Evolutionary conservation across 1,140 invertebrate species (phyloP).

Genomic region (Achroia grisella): DNA sequence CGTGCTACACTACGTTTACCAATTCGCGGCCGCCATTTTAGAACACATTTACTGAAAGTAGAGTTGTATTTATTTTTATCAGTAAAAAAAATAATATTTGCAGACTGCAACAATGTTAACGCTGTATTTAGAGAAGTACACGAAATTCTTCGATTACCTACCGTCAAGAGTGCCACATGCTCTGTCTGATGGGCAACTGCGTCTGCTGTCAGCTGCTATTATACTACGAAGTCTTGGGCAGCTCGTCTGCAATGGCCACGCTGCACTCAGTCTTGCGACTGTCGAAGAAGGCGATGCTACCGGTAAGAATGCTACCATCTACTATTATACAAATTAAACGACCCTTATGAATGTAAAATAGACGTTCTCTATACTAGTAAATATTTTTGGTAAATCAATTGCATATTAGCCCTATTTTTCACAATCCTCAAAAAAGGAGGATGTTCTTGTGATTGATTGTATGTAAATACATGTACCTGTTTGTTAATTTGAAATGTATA

Average conservation of each 20-base stretch:
- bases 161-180: conserved; percentile 18
- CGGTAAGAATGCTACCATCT: not conserved
- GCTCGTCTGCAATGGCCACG: conserved; percentile 86
- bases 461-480: too few relatives aligned
- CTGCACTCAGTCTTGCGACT: conserved; percentile 75
- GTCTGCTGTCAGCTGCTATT: conserved; percentile 75
- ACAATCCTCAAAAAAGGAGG: too few relatives aligned
- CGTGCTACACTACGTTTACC: too few relatives aligned
- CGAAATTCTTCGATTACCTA: conserved; percentile 57
- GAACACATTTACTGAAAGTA: too few relatives aligned
- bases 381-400: too few relatives aligned
- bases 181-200: conserved; percentile 42
- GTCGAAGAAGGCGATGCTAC: conserved; percentile 3
- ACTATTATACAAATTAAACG: too few relatives aligned
- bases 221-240: conserved; percentile 84
- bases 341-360: too few relatives aligned
- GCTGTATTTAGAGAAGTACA: conserved; percentile 63
- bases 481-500: too few relatives aligned
- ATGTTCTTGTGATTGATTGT: too few relatives aligned
- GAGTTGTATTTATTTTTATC: not conserved
- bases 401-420: too few relatives aligned
- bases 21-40: not conserved
- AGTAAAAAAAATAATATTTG: conserved; percentile 6
- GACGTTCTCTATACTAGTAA: too few relatives aligned
- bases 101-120: conserved; percentile 76